A percentile compares a stretch with the other conserved stretches of the same genome.
phyloP scores from a whole-genome alignment of 2,797 vertebrate genomes.

The Xerus rutilus region DNA sequence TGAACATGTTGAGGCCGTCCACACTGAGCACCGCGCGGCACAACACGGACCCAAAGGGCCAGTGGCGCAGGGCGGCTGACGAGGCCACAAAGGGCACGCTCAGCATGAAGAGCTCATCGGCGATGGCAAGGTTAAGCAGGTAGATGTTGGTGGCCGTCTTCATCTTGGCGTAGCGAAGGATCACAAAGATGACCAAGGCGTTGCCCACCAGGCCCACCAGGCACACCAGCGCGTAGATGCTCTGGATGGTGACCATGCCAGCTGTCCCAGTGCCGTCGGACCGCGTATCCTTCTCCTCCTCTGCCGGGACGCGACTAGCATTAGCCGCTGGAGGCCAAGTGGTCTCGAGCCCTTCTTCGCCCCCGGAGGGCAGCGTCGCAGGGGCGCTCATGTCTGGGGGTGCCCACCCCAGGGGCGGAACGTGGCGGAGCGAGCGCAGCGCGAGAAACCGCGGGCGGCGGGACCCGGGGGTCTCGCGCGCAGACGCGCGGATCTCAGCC shows the following conservation, averaged over 20 bases:
- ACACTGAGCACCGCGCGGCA: conserved; percentile 84
- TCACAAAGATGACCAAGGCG: conserved; percentile 82
- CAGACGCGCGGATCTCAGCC: not conserved
- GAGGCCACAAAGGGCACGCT: conserved; percentile 82
- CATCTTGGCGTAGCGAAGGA: conserved; percentile 82
- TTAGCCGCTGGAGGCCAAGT: conserved; percentile 63
- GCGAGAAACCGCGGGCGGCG: not conserved
- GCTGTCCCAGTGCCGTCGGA: conserved; percentile 35
- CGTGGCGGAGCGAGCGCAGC: not conserved
- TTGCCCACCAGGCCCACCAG: conserved; percentile 82
- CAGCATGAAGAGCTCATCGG: conserved; percentile 82
- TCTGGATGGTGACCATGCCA: conserved; percentile 78
- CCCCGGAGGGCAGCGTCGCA: conserved; percentile 51
- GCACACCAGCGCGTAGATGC: conserved; percentile 80
- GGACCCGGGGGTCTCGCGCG: not conserved
- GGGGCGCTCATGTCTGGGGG: conserved; percentile 74
- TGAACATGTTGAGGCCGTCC: conserved; percentile 85
- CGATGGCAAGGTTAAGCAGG: conserved; percentile 78
- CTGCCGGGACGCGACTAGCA: not conserved
- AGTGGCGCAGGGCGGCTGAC: conserved; percentile 77
- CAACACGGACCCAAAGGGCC: conserved; percentile 81
- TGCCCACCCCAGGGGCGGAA: conserved; percentile 48
- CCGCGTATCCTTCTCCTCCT: not conserved
- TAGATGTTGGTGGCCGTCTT: conserved; percentile 84
- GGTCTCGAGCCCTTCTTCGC: conserved; percentile 35